Evolutionary conservation across 2,888 invertebrate species (phyloP), one percentile per base, ranked within the genome.

Genomic region (Apoda limacodes): DNA sequence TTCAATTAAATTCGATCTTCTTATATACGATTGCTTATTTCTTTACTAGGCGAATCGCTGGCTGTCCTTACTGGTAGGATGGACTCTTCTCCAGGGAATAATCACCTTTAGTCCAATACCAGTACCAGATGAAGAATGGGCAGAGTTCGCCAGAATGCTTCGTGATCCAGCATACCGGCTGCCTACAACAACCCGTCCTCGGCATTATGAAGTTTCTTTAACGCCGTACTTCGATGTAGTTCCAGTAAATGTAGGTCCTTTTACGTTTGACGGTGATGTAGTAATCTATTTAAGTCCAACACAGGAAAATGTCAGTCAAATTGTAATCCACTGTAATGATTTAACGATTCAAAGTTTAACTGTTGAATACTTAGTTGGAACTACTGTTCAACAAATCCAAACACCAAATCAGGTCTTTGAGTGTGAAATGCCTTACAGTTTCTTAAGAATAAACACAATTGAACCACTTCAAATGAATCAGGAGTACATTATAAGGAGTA

Each of bases 401-500:
- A 34, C 48, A 3, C 12, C 53, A 0, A 42, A 39, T 5, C 54
- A 56, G 19, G 33, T 22, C 2, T 68, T 52, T 13, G 21, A 3
- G 14, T 78, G 76, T 22, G 58, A 60, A 32, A 46, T 45, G 39
- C 59, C 55, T 0, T 58, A 54, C 19, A 57, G 54, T 17, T 76
- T 75, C 30, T 39, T 80, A 22, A 60, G 48, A 17, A 62, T 78
- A 4, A 39, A 38, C 1, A 56, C 62, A 1, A 40, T 22, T 1
- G 25, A 43, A 25, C 1, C 35, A 3, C 42, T 76, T 24, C n/a
- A 9, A 13, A 0, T 40, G 0, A 34, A 37, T 2, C 45, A 40
- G 17, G 53, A 84, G 31, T 93, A 92, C 55, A 60, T 76, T 20
- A 64, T 93, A 20, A 68, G 64, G 34, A 84, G 90, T 28, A 80